phyloP scores from a whole-genome alignment of 1,140 invertebrate species.

The Drosophila nigromelanica region DNA sequence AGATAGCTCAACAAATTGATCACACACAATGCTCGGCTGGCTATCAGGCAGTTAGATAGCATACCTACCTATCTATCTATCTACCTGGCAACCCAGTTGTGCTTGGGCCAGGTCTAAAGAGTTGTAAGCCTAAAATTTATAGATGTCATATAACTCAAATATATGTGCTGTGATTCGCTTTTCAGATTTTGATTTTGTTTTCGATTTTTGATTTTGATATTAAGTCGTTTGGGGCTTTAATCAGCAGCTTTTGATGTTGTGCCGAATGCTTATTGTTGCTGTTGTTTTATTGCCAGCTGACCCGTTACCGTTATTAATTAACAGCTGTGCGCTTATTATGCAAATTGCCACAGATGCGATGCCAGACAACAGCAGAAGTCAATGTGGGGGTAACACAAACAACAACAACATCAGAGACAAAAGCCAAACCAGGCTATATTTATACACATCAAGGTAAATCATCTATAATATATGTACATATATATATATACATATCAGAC shows the following conservation, averaged over 20 bases:
- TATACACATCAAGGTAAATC: conserved; percentile 39
- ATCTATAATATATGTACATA: conserved; percentile 6
- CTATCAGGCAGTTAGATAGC: too few relatives aligned
- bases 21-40: conserved; percentile 6
- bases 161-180: conserved; percentile 14
- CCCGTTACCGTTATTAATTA: conserved; percentile 78
- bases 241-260: conserved; percentile 43
- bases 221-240: conserved; percentile 28
- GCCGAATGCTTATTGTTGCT: conserved; percentile 31
- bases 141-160: background rate
- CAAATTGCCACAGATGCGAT: conserved; percentile 69
- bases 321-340: conserved; percentile 79
- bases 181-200: conserved; percentile 20
- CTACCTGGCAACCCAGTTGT: background rate
- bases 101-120: background rate
- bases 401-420: conserved; percentile 9
- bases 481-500: conserved; percentile 1
- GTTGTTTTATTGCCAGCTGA: conserved; percentile 44
- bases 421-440: conserved; percentile 8
- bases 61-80: background rate
- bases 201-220: conserved; percentile 22
- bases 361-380: conserved; percentile 39
- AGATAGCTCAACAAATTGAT: conserved; percentile 28
- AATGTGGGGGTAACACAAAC: conserved; percentile 21
- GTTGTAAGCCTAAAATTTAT: conserved; percentile 23